phyloP scores from a whole-genome alignment of 2,888 invertebrate species.

The Metellina segmentata region DNA sequence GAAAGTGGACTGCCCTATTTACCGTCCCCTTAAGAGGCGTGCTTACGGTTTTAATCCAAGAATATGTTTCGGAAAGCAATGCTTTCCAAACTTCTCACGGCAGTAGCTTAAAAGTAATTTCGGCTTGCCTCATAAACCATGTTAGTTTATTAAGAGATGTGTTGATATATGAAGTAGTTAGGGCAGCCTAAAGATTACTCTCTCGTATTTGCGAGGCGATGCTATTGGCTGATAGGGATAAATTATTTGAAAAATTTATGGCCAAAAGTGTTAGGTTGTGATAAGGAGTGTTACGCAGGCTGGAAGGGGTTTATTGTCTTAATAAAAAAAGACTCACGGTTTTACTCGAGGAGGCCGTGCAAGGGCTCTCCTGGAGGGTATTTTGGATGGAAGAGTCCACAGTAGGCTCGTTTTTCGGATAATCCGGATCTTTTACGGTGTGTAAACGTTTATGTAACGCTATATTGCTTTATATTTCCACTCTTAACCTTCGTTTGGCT shows the following conservation, averaged over 20 bases:
- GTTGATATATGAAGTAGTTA: slow-evolving; percentile 61
- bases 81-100: slow-evolving; percentile 30
- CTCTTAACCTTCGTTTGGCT: neutral
- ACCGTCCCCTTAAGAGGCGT: neutral
- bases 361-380: neutral
- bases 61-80: slow-evolving; percentile 42
- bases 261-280: slow-evolving; percentile 20
- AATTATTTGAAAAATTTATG: slow-evolving; percentile 53
- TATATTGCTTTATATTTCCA: neutral
- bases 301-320: slow-evolving; percentile 19
- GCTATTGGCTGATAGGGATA: slow-evolving; percentile 36
- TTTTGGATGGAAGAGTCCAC: neutral
- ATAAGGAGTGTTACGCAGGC: slow-evolving; percentile 9
- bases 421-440: neutral
- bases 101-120: slow-evolving; percentile 39
- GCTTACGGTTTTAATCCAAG: slow-evolving; percentile 44
- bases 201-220: slow-evolving; percentile 30
- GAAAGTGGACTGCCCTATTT: slow-evolving; percentile 39
- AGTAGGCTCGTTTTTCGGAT: neutral
- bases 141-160: slow-evolving; percentile 52
- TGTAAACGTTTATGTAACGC: neutral
- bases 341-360: slow-evolving; percentile 5
- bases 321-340: slow-evolving; percentile 11
- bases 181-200: slow-evolving; percentile 29
- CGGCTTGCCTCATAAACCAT: slow-evolving; percentile 45